These are phyloP conservation scores for Fukomys damarensis DNA, from an alignment of 2,113 vertebrate species.

Conservation along the genomic window DNA sequence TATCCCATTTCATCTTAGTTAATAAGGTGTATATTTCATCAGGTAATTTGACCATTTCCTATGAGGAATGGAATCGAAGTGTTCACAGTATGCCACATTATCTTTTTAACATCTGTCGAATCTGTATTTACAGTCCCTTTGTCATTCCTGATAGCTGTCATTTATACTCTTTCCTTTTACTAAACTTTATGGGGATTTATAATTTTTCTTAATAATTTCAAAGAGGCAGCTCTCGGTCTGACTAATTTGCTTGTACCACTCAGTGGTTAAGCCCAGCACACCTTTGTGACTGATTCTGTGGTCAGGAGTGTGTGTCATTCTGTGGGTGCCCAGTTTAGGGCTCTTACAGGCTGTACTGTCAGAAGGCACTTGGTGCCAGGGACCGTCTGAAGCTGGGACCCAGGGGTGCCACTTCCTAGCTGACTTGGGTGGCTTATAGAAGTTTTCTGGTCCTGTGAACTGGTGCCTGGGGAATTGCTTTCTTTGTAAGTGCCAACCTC, in stretches of 20 bases:
- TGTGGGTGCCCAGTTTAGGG: too few species aligned
- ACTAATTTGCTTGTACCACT: not conserved
- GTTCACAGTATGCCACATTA: not conserved
- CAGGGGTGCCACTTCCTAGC: not conserved
- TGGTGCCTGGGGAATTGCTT: accelerated
- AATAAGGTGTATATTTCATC: not conserved
- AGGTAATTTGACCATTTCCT: not conserved
- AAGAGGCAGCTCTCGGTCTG: not conserved
- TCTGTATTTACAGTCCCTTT: not conserved
- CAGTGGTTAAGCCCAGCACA: not conserved
- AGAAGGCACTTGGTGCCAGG: accelerated
- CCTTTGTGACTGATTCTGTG: not conserved
- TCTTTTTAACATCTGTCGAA: not conserved
- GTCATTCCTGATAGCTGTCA: not conserved
- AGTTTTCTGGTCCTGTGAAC: not conserved
- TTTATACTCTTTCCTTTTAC: not conserved
- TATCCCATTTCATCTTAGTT: not conserved
- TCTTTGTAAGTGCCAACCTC: not conserved
- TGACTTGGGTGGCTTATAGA: accelerated
- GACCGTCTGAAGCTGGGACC: not conserved
- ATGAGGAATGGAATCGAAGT: not conserved
- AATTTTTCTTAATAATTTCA: not conserved
- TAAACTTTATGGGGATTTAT: not conserved
- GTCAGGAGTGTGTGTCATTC: not conserved
- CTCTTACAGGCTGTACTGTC: not conserved